Evolutionary conservation across 2,797 vertebrate genomes (phyloP).

Genomic region (Sebastiscus tertius): DNA sequence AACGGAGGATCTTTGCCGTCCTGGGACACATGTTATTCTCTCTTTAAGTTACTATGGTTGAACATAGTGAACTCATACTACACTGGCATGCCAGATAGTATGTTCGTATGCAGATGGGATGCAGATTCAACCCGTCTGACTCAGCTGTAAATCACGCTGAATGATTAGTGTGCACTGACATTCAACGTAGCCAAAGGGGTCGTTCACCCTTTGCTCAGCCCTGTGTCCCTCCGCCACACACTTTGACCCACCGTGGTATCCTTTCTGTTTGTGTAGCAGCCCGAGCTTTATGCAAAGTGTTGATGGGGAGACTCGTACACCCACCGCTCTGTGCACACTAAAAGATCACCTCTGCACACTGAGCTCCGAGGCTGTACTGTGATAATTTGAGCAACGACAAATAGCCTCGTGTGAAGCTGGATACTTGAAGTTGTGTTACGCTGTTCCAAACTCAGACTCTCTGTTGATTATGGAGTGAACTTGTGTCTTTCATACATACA

Average conservation of each 20-base stretch:
- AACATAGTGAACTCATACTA: slow-evolving; percentile 68
- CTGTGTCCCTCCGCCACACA: slow-evolving; percentile 29
- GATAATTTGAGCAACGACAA: slow-evolving; percentile 67
- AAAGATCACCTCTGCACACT: slow-evolving; percentile 33
- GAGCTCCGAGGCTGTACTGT: slow-evolving; percentile 4
- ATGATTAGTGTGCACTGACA: slow-evolving; percentile 72
- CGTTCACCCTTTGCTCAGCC: slow-evolving; percentile 56
- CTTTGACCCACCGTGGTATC: slow-evolving; percentile 50
- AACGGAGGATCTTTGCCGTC: slow-evolving; percentile 25
- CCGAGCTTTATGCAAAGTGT: slow-evolving; percentile 59
- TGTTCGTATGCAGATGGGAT: slow-evolving; percentile 54
- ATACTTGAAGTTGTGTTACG: slow-evolving; percentile 14
- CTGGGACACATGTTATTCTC: slow-evolving; percentile 25
- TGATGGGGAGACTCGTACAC: background rate
- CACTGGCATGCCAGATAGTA: slow-evolving; percentile 46
- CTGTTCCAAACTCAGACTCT: slow-evolving; percentile 15
- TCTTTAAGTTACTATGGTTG: slow-evolving; percentile 48
- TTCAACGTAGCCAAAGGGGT: slow-evolving; percentile 73
- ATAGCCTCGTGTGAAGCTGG: slow-evolving; percentile 43
- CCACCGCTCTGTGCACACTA: slow-evolving; percentile 1
- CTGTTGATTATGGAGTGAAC: background rate
- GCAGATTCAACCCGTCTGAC: slow-evolving; percentile 40
- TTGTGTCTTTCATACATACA: slow-evolving; percentile 14
- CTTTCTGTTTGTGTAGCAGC: slow-evolving; percentile 45
- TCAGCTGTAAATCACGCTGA: slow-evolving; percentile 58